phyloP scores from a whole-genome alignment of 2,797 vertebrate genomes.

The Eulemur mongoz region DNA sequence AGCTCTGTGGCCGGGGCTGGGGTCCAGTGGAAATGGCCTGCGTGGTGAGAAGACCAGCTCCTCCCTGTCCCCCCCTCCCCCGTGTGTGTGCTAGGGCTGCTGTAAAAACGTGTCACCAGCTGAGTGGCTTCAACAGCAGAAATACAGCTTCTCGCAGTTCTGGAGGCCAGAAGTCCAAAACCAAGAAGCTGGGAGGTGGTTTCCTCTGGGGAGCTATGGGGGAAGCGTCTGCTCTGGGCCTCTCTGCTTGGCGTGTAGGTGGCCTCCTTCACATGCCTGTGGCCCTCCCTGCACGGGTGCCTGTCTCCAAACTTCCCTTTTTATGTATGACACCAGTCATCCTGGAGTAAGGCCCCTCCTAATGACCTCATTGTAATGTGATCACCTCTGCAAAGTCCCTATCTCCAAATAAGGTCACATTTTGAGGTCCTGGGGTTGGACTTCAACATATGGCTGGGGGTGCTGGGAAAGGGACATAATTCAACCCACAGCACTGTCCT shows the following conservation, averaged over 20 bases:
- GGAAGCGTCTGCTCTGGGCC: background rate
- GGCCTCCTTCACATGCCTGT: background rate
- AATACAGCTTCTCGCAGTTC: background rate
- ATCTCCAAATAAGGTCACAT: background rate
- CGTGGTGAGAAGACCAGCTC: too few species aligned
- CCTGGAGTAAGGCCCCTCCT: background rate
- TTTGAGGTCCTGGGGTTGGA: background rate
- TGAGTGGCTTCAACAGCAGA: background rate
- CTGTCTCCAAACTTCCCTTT: background rate
- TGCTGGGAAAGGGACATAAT: too few species aligned
- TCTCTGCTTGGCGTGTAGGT: background rate
- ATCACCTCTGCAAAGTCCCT: background rate
- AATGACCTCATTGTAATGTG: background rate
- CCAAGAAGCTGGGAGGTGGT: fast-evolving
- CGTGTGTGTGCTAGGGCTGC: background rate
- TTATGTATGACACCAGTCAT: background rate
- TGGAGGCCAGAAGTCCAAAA: background rate
- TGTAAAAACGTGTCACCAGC: background rate
- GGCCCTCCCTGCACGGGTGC: background rate
- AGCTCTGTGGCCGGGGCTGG: background rate
- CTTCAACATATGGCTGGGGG: background rate
- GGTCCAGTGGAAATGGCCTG: background rate
- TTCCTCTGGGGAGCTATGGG: background rate
- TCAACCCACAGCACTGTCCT: too few species aligned
- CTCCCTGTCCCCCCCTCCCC: background rate